phyloP scores from a whole-genome alignment of 2,113 vertebrate species.

The Herpailurus yagouaroundi region DNA sequence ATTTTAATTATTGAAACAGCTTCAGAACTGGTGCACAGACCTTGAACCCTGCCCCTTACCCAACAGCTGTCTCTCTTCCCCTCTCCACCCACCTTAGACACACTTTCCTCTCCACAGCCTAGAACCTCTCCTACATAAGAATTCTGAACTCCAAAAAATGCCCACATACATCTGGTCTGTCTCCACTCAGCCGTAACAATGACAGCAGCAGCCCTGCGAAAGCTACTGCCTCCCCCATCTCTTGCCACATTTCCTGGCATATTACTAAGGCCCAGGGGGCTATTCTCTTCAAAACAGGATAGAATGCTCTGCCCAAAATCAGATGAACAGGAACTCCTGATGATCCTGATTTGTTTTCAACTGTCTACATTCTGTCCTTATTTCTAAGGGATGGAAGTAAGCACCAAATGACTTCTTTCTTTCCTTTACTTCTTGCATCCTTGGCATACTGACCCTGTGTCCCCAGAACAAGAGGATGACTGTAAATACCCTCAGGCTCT shows the following conservation, averaged over 20 bases:
- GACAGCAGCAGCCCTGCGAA: background rate
- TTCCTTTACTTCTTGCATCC: background rate
- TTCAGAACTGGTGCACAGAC: background rate
- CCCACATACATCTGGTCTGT: background rate
- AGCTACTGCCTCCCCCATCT: background rate
- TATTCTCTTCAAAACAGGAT: conserved; percentile 49
- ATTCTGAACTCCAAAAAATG: background rate
- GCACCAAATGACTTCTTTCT: conserved; percentile 35
- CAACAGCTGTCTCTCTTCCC: background rate
- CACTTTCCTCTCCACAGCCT: background rate
- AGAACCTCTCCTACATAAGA: background rate
- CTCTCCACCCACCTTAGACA: background rate
- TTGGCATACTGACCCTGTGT: background rate
- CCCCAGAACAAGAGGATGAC: background rate
- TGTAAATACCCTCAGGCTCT: background rate
- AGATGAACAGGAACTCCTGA: conserved; percentile 52
- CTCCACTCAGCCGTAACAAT: background rate
- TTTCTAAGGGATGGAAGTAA: conserved; percentile 12
- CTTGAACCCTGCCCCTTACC: background rate
- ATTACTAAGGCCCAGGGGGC: background rate
- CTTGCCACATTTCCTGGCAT: background rate
- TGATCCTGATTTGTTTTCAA: conserved; percentile 43
- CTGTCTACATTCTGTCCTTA: background rate
- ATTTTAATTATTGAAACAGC: background rate
- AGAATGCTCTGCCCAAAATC: background rate